phyloP scores from a whole-genome alignment of 2,113 vertebrate species.

The Cynopterus brachyotis region DNA sequence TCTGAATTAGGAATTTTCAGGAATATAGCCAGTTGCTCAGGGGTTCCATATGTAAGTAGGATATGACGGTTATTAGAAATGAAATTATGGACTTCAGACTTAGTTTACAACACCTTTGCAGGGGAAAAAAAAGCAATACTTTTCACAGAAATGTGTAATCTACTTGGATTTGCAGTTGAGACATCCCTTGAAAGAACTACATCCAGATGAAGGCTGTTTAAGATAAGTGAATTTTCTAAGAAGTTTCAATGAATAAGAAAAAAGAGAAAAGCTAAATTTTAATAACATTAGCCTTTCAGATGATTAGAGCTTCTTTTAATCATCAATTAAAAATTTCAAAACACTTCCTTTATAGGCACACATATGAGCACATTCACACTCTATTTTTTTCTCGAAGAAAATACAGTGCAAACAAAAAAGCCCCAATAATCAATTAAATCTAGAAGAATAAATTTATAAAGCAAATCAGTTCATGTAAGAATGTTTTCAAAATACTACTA shows the following conservation, averaged over 20 bases:
- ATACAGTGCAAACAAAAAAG: not conserved
- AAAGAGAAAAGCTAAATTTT: not conserved
- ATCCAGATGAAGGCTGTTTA: not conserved
- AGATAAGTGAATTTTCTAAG: conserved; percentile 14
- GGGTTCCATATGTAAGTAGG: not conserved
- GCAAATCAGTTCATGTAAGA: not conserved
- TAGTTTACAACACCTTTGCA: not conserved
- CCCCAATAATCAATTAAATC: not conserved
- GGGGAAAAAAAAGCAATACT: not conserved
- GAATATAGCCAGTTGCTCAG: not conserved
- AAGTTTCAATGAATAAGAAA: conserved; percentile 53
- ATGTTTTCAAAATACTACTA: not conserved
- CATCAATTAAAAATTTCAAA: not conserved
- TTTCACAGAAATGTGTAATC: not conserved
- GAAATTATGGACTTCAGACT: not conserved
- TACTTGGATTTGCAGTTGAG: not conserved
- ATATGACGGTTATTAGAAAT: not conserved
- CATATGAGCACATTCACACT: too few species aligned
- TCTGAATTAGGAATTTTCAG: not conserved
- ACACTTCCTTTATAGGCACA: not conserved
- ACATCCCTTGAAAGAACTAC: not conserved
- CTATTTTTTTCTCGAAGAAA: not conserved
- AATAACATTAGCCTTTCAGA: not conserved
- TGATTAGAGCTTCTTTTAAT: not conserved
- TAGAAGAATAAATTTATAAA: conserved; percentile 13